Percentiles rank a stretch among this genome's conserved stretches.
phyloP scores from a whole-genome alignment of 2,888 invertebrate genomes.

The Melinopterus prodromus region DNA sequence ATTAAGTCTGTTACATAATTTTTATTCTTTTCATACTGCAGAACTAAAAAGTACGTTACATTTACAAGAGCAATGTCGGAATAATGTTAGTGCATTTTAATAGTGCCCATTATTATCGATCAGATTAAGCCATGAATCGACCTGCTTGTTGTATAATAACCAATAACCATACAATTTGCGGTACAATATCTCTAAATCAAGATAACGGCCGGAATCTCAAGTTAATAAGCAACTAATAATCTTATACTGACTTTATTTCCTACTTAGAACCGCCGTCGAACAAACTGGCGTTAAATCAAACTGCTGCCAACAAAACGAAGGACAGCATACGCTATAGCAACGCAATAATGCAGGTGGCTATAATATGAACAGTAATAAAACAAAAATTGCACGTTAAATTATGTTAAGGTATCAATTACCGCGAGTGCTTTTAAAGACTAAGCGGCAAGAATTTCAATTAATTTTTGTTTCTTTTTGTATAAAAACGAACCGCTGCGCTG shows the following conservation, averaged over 20 bases:
- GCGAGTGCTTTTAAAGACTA: not conserved
- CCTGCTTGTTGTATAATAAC: not conserved
- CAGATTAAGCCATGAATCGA: not conserved
- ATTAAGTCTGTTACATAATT: too few relatives aligned
- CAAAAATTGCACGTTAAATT: not conserved
- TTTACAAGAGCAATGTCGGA: too few relatives aligned
- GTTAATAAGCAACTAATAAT: not conserved
- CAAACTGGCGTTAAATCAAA: not conserved
- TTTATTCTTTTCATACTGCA: too few relatives aligned
- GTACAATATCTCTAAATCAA: not conserved
- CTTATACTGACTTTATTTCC: not conserved
- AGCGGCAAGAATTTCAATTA: not conserved
- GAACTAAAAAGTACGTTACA: too few relatives aligned
- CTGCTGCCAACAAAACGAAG: not conserved
- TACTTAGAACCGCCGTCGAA: not conserved
- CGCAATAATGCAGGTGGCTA: not conserved
- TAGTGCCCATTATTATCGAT: not conserved
- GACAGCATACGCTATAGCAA: not conserved
- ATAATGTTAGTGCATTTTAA: too few relatives aligned
- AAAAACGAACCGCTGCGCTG: too few relatives aligned
- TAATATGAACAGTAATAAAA: not conserved
- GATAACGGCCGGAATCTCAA: not conserved
- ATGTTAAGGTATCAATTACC: not conserved
- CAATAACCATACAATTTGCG: not conserved
- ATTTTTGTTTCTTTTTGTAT: not conserved